phyloP scores from a whole-genome alignment of 1,140 invertebrate genomes.

The Oppia nitens region DNA sequence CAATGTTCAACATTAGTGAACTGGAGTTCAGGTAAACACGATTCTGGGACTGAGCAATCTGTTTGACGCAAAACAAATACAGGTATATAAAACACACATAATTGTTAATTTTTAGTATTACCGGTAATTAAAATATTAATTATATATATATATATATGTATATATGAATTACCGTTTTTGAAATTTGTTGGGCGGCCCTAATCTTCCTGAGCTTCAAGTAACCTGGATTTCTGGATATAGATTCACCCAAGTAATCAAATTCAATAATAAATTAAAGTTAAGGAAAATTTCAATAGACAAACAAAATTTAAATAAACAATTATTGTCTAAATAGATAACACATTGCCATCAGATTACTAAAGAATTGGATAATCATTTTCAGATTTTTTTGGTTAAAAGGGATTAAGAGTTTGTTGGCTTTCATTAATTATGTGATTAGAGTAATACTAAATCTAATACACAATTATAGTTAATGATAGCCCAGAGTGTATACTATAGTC shows the following conservation, averaged over 20 bases:
- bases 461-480: background rate
- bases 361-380: no score
- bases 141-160: no score
- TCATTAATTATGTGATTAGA: background rate
- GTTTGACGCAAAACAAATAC: slow-evolving; percentile 29
- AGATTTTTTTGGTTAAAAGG: background rate
- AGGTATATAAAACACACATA: no score
- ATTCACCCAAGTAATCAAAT: slow-evolving; percentile 68
- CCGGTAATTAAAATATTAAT: no score
- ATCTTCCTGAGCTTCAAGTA: slow-evolving; percentile 96
- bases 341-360: slow-evolving; percentile 31
- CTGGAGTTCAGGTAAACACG: slow-evolving; percentile 80
- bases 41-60: slow-evolving; percentile 88
- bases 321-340: background rate
- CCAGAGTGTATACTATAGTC: slow-evolving; percentile 13
- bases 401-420: background rate
- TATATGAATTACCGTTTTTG: slow-evolving; percentile 59
- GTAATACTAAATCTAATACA: no score
- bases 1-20: slow-evolving; percentile 91
- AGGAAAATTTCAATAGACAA: slow-evolving; percentile 33
- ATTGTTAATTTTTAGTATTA: no score
- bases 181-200: slow-evolving; percentile 88
- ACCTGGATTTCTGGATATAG: slow-evolving; percentile 83
- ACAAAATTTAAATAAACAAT: background rate
- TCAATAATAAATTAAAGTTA: slow-evolving; percentile 36